A percentile compares a stretch with the other conserved stretches of the same genome.
Conservation (phyloP, 2,113 vertebrate genomes). For the Carollia perspicillata region DNA sequence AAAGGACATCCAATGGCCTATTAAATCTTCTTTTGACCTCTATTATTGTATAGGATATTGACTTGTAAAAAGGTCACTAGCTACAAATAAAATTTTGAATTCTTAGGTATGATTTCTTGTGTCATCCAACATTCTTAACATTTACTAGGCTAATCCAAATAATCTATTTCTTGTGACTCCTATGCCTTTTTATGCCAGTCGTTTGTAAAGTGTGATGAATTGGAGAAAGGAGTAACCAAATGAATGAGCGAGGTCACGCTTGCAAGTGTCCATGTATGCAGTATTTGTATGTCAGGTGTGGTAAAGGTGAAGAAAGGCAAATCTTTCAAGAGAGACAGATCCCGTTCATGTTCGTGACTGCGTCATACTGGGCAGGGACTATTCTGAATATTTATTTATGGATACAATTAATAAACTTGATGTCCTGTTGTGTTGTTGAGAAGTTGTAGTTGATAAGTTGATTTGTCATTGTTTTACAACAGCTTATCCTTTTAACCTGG, state of each 20-base stretch:
- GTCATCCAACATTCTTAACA: neutral
- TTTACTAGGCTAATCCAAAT: neutral
- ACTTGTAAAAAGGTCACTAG: neutral
- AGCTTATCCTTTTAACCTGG: conserved; percentile 22
- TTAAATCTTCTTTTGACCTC: neutral
- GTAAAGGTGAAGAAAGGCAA: neutral
- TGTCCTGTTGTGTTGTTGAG: neutral
- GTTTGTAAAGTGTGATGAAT: neutral
- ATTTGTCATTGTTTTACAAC: neutral
- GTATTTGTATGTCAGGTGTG: neutral
- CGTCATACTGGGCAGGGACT: neutral
- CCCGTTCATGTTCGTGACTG: neutral
- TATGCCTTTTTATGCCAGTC: neutral
- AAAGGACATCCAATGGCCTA: neutral
- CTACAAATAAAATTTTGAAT: conserved; percentile 12
- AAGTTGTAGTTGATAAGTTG: neutral
- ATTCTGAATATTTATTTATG: neutral
- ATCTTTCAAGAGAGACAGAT: neutral
- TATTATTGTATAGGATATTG: neutral
- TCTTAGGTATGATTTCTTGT: neutral
- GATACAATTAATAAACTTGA: neutral
- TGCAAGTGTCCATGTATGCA: neutral
- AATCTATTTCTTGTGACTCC: neutral
- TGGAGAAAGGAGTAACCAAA: neutral
- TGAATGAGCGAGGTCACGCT: neutral